These are phyloP conservation scores for Podarcis muralis DNA, from an alignment of 2,113 vertebrate species.

Conservation along the genomic window DNA sequence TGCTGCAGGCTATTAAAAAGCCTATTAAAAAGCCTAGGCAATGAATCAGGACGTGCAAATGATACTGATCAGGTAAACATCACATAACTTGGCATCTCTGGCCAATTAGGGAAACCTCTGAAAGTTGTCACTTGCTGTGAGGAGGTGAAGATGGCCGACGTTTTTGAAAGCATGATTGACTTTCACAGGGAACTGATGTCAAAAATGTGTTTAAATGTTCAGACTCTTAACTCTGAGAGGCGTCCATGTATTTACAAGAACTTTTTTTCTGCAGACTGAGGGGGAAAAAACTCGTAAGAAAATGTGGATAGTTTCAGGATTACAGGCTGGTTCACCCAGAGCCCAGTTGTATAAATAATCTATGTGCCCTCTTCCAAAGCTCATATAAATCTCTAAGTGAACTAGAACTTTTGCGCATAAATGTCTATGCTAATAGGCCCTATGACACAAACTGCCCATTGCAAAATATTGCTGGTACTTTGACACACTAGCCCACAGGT, in stretches of 20 bases:
- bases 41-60: conserved; percentile 40
- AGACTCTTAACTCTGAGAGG: neutral
- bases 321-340: neutral
- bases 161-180: conserved; percentile 27
- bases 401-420: neutral
- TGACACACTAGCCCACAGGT: neutral
- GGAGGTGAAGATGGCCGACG: neutral
- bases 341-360: neutral
- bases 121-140: conserved; percentile 37
- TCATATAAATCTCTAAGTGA: neutral
- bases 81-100: conserved; percentile 35
- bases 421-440: neutral
- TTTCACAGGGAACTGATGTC: neutral
- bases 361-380: no score
- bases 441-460: neutral
- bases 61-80: conserved; percentile 28
- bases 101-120: conserved; percentile 32
- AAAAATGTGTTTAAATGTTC: conserved; percentile 14
- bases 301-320: neutral
- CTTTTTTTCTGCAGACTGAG: neutral
- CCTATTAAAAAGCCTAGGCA: conserved; percentile 15
- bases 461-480: neutral
- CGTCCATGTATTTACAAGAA: neutral
- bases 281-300: neutral
- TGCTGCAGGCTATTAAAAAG: conserved; percentile 13